A percentile compares a stretch with the other conserved stretches of the same genome.
Conservation (phyloP, 2,113 vertebrate species). For the Ceyx melanurus region DNA sequence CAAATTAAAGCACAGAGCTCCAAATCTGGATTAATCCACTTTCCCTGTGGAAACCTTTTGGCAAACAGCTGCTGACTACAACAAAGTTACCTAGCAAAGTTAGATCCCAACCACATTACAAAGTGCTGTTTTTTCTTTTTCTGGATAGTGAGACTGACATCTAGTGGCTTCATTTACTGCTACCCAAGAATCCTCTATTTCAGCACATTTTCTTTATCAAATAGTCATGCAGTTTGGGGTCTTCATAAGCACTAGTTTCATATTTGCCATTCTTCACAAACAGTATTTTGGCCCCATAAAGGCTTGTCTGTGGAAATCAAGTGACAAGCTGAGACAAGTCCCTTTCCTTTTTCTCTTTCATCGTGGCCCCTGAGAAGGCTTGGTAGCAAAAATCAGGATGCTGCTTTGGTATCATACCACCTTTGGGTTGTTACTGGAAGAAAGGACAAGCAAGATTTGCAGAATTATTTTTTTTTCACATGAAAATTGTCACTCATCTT, state of each 20-base stretch:
- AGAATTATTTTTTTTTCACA: slow-evolving; percentile 67
- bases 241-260: slow-evolving; percentile 36
- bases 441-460: slow-evolving; percentile 13
- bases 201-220: background rate
- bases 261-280: slow-evolving; percentile 71
- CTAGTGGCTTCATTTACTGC: background rate
- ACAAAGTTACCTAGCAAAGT: background rate
- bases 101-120: background rate
- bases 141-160: slow-evolving; percentile 10
- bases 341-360: background rate
- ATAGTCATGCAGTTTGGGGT: slow-evolving; percentile 74
- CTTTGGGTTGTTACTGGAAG: background rate
- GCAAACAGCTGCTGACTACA: background rate
- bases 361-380: background rate
- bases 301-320: slow-evolving; percentile 45
- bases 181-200: background rate
- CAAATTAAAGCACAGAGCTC: background rate
- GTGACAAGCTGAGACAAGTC: slow-evolving; percentile 49
- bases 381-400: slow-evolving; percentile 72
- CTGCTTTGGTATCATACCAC: slow-evolving; percentile 46
- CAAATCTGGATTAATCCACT: background rate
- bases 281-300: slow-evolving; percentile 54
- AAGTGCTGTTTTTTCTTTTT: background rate
- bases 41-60: background rate
- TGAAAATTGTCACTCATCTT: background rate